Conservation (phyloP, 2,113 vertebrate species). For the Ptychochromis oligacanthus region DNA sequence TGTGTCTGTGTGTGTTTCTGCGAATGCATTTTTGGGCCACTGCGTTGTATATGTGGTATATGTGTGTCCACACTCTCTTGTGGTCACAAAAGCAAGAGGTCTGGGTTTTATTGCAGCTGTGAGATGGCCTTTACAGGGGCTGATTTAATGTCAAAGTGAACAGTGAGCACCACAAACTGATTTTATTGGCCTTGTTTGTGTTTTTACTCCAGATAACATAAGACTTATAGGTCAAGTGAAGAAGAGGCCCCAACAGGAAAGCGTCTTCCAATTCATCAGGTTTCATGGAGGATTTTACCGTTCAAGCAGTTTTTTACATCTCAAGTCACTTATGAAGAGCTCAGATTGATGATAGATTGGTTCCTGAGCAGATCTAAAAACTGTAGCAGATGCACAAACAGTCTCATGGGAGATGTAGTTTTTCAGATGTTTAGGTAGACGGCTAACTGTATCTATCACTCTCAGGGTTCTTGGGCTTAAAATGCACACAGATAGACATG, state of each 20-base stretch:
- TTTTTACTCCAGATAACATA: constrained; percentile 62
- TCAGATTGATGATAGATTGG: not conserved
- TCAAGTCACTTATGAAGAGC: constrained; percentile 16
- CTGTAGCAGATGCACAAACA: not conserved
- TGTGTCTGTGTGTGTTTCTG: not conserved
- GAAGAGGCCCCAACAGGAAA: constrained; percentile 34
- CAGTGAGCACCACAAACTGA: constrained; percentile 62
- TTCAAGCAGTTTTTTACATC: not conserved
- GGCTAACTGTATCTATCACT: not conserved
- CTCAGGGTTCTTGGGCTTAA: constrained; percentile 6
- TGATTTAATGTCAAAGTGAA: constrained; percentile 74
- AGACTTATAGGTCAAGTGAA: constrained; percentile 42
- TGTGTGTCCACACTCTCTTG: not conserved
- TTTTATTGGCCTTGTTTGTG: constrained; percentile 71
- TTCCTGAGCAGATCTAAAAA: not conserved
- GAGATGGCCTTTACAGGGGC: constrained; percentile 67
- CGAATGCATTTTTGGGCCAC: not conserved
- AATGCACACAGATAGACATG: constrained; percentile 36
- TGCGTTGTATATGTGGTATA: not conserved
- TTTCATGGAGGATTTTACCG: constrained; percentile 34
- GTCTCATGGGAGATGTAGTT: constrained; percentile 32
- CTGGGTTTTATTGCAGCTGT: constrained; percentile 70
- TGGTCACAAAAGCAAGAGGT: constrained; percentile 35
- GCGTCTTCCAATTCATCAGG: not conserved
- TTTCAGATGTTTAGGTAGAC: constrained; percentile 16